Base-by-base conservation (phyloP, 2,888 invertebrate species). In the Empis livida region DNA sequence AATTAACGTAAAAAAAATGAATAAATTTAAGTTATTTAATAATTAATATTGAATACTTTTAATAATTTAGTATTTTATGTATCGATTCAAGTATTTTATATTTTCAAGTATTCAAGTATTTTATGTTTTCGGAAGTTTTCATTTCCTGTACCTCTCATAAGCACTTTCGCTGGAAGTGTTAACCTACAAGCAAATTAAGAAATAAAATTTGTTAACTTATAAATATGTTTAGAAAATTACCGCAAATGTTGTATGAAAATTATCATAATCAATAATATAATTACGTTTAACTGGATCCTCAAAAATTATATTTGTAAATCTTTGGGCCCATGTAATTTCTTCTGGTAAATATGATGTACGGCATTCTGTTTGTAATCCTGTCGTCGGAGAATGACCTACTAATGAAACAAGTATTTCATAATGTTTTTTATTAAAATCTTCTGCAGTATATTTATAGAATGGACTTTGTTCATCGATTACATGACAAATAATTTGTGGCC, bases 401-500 rank as follows among this genome's bases (percentile, higher is more conserved):
- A 93, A 73, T 41, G 84, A 80, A 2, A 88, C 82, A 45, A 90
- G 82, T 61, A 91, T 71, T 72, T 90, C 80, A 61, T 90, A 90
- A 57, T 84, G 76, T 52, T 75, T 78, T 39, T 78, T 74, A 61
- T 82, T 77, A 62, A 91, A 76, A 59, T 89, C 87, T 41, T 55
- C 60, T 54, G 83, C 82, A 0, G 82, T 79, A 58, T 89, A 76
- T 56, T 82, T 79, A 64, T 78, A 86, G 42, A 94, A 77, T 0
- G 93, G 93, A 59, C 89, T 89, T 20, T 67, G 63, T 11, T 72
- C 73, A 59, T 88, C 82, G 53, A 94, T 92, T 49, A 77, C 75
- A 64, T 94, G 93, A 11, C 85, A 83, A 10, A 93, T 78, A 2
- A 87, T 86, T 58, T 88, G 80, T 0, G 93, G 93, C 92, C 92